Percentiles rank a stretch among this genome's conserved stretches.
These are phyloP conservation scores for Mesopsocus fuscifrons DNA, from an alignment of 2,888 invertebrate genomes.

Conservation along the genomic window DNA sequence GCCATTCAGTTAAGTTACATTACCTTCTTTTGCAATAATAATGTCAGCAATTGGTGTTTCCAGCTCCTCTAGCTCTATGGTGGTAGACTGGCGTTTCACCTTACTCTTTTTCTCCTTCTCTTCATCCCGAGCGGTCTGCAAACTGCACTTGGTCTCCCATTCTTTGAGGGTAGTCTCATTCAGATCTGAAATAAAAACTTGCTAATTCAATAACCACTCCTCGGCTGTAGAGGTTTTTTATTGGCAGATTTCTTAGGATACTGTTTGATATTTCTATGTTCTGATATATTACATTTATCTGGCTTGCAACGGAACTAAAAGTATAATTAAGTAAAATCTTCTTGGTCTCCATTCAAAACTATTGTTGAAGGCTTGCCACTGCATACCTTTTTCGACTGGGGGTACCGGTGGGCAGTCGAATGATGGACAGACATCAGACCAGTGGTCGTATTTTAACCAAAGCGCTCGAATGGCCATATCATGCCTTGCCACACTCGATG, in stretches of 20 bases:
- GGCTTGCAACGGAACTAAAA: too few species aligned
- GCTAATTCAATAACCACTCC: too few species aligned
- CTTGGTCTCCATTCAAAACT: too few species aligned
- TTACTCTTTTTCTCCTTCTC: conserved; percentile 12
- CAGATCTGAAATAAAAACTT: background rate
- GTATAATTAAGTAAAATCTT: too few species aligned
- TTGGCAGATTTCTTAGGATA: too few species aligned
- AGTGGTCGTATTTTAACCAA: conserved; percentile 35
- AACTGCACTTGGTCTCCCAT: conserved; percentile 12
- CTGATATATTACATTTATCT: too few species aligned
- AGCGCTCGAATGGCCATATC: conserved; percentile 35
- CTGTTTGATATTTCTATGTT: too few species aligned
- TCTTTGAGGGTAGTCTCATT: conserved; percentile 13
- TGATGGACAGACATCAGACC: conserved; percentile 29
- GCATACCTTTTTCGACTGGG: background rate
- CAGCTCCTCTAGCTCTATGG: background rate
- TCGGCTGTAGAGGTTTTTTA: too few species aligned
- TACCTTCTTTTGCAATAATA: too few species aligned
- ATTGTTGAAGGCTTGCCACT: too few species aligned
- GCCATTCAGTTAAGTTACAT: too few species aligned
- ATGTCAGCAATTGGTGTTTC: too few species aligned
- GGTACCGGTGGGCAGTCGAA: conserved; percentile 24
- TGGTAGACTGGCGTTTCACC: conserved; percentile 14
- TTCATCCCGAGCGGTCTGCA: conserved; percentile 12
- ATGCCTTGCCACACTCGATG: conserved; percentile 32